Evolutionary conservation across 2,113 vertebrate species (phyloP).

Genomic region (Corynorhinus townsendii): DNA sequence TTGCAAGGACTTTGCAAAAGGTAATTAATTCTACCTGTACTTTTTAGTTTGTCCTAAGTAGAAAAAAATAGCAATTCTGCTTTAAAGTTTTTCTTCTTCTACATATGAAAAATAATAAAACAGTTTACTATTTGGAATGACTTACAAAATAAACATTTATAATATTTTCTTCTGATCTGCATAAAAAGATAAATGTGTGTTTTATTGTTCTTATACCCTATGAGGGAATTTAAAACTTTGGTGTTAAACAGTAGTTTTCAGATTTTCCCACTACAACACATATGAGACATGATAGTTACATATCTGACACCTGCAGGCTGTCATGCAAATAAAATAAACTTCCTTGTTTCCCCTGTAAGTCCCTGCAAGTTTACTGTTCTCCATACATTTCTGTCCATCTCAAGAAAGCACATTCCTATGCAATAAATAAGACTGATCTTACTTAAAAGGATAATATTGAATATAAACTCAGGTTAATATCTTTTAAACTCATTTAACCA

Average conservation of each 20-base stretch:
- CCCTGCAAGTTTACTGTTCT: not conserved
- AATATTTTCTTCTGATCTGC: not conserved
- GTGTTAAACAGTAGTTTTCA: not conserved
- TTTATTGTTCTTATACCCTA: not conserved
- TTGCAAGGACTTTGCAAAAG: constrained; percentile 25
- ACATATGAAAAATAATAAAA: not conserved
- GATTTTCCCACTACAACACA: not conserved
- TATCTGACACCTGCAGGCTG: not conserved
- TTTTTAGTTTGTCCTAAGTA: not conserved
- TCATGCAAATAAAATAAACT: not conserved
- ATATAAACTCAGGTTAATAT: not conserved
- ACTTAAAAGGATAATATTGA: not conserved
- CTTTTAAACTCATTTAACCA: not conserved
- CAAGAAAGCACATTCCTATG: not conserved
- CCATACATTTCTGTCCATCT: not conserved
- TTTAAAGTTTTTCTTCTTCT: not conserved
- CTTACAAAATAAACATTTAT: not conserved
- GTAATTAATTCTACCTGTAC: constrained; percentile 7
- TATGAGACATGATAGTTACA: not conserved
- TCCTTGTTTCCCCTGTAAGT: not conserved
- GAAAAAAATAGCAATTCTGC: not conserved
- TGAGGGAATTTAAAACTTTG: not conserved
- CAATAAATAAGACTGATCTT: not conserved
- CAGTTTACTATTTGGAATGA: not conserved
- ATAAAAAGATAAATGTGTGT: not conserved